Evolutionary conservation across 2,888 invertebrate species (phyloP).

Genomic region (Lochmaea capreae): DNA sequence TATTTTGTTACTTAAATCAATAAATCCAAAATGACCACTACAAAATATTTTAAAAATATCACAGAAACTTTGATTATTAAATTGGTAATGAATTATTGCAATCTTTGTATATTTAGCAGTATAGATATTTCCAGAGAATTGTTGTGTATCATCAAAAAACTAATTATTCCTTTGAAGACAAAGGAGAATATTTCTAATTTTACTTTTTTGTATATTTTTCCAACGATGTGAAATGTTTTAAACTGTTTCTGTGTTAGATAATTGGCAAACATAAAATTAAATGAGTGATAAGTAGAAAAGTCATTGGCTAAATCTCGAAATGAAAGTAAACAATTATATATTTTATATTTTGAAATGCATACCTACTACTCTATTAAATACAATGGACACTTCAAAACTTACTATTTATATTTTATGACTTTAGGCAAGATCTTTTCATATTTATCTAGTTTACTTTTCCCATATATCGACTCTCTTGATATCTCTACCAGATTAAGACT

Average conservation of each 20-base stretch:
- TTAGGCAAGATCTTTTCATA: too few species aligned
- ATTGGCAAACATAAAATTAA: neutral
- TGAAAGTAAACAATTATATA: neutral
- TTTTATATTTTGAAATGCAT: neutral
- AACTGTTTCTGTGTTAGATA: neutral
- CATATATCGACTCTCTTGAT: too few species aligned
- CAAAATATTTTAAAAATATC: neutral
- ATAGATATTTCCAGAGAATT: neutral
- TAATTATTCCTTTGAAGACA: slow-evolving; percentile 1
- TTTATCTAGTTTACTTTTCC: too few species aligned
- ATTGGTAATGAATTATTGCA: neutral
- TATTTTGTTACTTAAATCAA: too few species aligned
- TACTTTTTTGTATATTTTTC: slow-evolving; percentile 4
- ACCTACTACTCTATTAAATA: neutral
- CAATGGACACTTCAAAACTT: neutral
- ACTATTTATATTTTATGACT: neutral
- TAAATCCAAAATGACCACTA: too few species aligned
- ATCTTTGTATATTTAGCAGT: neutral
- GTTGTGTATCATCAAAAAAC: neutral
- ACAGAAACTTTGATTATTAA: neutral
- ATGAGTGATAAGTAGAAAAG: neutral
- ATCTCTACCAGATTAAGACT: too few species aligned
- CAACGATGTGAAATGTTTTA: neutral
- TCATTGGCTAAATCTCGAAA: neutral
- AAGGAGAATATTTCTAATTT: neutral